These are phyloP conservation scores for Nineta flava DNA, from an alignment of 2,888 invertebrate genomes.

Conservation along the genomic window DNA sequence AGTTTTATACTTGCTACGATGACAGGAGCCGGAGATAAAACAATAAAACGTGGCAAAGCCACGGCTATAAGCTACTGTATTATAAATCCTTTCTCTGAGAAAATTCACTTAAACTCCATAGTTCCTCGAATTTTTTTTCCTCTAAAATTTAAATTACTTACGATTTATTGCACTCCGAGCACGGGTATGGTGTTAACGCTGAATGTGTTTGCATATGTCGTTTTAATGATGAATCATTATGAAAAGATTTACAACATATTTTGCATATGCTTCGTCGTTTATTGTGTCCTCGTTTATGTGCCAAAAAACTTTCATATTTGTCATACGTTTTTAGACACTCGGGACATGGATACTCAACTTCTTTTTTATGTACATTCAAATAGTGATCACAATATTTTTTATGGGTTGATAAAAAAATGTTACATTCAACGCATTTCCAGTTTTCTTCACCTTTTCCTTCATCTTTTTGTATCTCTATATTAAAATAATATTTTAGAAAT, in stretches of 20 bases:
- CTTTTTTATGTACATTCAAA: not conserved
- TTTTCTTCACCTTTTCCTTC: not conserved
- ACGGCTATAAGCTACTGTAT: too few relatives aligned
- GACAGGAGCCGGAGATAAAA: too few relatives aligned
- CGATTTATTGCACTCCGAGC: not conserved
- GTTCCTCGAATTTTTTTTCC: not conserved
- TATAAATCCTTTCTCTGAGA: too few relatives aligned
- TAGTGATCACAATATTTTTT: not conserved
- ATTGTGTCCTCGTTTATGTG: not conserved
- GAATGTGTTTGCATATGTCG: not conserved
- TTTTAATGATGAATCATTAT: not conserved
- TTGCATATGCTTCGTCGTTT: not conserved
- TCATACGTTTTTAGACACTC: not conserved
- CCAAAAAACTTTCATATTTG: not conserved
- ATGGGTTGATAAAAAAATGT: not conserved
- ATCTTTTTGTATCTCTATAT: too few relatives aligned
- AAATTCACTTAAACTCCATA: too few relatives aligned
- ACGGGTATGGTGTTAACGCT: not conserved
- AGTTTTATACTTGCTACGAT: too few relatives aligned
- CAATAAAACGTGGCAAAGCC: too few relatives aligned
- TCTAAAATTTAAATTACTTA: not conserved
- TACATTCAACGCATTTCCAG: not conserved
- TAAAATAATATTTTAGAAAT: too few relatives aligned
- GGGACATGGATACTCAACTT: not conserved
- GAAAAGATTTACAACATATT: not conserved